A percentile compares a stretch with the other conserved stretches of the same genome.
Evolutionary conservation across 2,797 vertebrate species (phyloP).

Genomic region (Scyliorhinus canicula): DNA sequence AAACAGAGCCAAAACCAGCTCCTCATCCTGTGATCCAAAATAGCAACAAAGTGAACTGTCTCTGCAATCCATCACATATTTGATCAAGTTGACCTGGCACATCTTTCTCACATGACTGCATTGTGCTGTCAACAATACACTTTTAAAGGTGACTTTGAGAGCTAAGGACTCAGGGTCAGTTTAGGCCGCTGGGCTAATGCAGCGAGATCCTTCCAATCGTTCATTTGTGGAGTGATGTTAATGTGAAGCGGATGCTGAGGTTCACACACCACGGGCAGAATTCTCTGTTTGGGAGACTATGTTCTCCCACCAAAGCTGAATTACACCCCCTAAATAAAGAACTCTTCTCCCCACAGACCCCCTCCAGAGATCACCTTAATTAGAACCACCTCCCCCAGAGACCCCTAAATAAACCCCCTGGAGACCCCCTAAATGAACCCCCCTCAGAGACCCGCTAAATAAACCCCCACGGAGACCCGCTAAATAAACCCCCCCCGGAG

Average conservation of each 20-base stretch:
- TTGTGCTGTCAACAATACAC: not conserved
- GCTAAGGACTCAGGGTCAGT: not conserved
- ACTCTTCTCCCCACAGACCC: too few relatives aligned
- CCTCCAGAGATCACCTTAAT: too few relatives aligned
- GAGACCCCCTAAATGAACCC: too few relatives aligned
- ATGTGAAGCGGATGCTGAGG: not conserved
- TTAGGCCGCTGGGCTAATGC: not conserved
- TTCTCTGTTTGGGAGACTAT: too few relatives aligned
- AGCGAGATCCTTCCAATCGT: not conserved
- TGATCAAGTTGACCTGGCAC: not conserved
- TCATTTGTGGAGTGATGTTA: not conserved
- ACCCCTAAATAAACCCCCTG: too few relatives aligned
- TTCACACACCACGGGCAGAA: too few relatives aligned
- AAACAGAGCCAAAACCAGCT: not conserved
- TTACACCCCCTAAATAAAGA: too few relatives aligned
- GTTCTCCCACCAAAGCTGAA: too few relatives aligned
- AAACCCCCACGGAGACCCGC: too few relatives aligned
- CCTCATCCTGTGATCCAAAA: not conserved
- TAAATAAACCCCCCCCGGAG: too few relatives aligned
- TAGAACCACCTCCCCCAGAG: too few relatives aligned
- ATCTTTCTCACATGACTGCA: not conserved
- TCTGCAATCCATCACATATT: not conserved
- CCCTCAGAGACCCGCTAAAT: too few relatives aligned
- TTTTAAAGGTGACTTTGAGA: not conserved
- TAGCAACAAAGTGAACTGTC: conserved; percentile 9